These are phyloP conservation scores for Ailurus styani DNA, from an alignment of 2,113 vertebrate genomes.

Conservation along the genomic window DNA sequence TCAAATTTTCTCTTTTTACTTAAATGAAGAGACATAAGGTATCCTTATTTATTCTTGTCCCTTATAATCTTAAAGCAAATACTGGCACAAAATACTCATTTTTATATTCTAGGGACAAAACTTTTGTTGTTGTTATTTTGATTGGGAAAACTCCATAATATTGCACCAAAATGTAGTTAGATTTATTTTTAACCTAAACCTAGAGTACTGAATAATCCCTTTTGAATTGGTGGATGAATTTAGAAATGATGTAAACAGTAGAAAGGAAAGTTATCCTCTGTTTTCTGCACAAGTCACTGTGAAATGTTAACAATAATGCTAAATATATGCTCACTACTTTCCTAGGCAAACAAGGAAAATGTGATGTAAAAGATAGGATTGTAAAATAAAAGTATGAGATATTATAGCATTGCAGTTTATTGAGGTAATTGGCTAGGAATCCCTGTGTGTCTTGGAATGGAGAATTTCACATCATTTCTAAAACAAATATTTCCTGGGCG, in stretches of 20 bases:
- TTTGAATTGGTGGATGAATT: conserved; percentile 13
- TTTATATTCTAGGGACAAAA: neutral
- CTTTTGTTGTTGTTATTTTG: neutral
- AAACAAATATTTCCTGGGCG: conserved; percentile 48
- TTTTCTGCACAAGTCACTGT: neutral
- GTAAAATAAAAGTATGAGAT: conserved; percentile 19
- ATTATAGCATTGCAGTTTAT: neutral
- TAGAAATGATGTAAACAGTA: conserved; percentile 19
- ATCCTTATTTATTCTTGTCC: neutral
- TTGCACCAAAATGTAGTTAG: neutral
- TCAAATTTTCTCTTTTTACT: neutral
- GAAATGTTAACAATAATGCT: neutral
- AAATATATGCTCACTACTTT: neutral
- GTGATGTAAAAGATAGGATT: conserved; percentile 1
- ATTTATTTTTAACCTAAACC: conserved; percentile 35
- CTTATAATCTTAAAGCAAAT: neutral
- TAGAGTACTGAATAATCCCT: neutral
- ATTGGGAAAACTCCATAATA: neutral
- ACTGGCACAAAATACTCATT: neutral
- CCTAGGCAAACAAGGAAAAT: neutral
- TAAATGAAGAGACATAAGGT: neutral
- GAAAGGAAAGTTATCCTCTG: neutral
- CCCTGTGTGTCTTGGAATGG: neutral
- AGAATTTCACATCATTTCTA: conserved; percentile 41
- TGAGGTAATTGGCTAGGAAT: conserved; percentile 33